Evolutionary conservation across 1,140 invertebrate species (phyloP).

Genomic region (Drosophila cardini): DNA sequence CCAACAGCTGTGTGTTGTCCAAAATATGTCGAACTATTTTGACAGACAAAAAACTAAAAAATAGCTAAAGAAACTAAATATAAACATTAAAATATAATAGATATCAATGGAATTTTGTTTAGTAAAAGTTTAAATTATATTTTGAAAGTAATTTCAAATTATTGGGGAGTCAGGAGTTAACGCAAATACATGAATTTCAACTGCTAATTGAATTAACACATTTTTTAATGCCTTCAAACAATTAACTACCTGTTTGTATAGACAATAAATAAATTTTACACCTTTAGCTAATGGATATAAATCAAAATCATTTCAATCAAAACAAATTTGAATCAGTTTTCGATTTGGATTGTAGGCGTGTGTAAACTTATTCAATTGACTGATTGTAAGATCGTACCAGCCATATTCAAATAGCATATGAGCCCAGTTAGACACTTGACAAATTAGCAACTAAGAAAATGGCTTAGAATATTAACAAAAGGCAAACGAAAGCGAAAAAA

Average conservation of each 20-base stretch:
- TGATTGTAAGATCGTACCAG: slow-evolving; percentile 2
- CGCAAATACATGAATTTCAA: not conserved
- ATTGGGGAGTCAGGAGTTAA: slow-evolving; percentile 5
- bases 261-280: slow-evolving; percentile 4
- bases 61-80: not conserved
- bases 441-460: slow-evolving; percentile 69
- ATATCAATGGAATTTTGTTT: too few species aligned
- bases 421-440: slow-evolving; percentile 58
- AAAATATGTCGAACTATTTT: slow-evolving; percentile 40
- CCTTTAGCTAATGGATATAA: not conserved
- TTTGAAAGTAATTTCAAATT: not conserved
- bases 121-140: not conserved
- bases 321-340: not conserved
- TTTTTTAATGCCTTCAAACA: not conserved
- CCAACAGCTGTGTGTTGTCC: slow-evolving; percentile 47
- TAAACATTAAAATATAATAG: not conserved
- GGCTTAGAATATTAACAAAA: slow-evolving; percentile 52
- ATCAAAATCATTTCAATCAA: not conserved
- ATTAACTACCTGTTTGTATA: not conserved
- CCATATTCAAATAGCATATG: not conserved
- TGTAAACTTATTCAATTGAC: not conserved
- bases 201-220: slow-evolving; percentile 30
- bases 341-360: slow-evolving; percentile 1
- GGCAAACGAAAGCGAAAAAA: slow-evolving; percentile 25
- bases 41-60: slow-evolving; percentile 19